These are phyloP conservation scores for Hyles euphorbiae DNA, from an alignment of 1,140 invertebrate species.

Conservation along the genomic window DNA sequence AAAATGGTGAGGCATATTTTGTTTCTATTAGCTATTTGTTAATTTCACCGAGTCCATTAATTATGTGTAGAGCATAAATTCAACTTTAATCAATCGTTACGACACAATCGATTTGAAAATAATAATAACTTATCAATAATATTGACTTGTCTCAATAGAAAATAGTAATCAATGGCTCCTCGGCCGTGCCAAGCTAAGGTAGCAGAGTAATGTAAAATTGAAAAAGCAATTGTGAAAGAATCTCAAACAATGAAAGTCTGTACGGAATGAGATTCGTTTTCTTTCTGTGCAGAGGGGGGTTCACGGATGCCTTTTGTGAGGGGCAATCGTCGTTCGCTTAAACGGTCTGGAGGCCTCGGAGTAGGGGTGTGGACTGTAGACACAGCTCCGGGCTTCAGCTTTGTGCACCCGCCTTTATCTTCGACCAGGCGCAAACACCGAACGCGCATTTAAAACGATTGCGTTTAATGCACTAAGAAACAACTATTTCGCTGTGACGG, in stretches of 20 bases:
- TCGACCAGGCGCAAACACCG: constrained; percentile 36
- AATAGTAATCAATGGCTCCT: too few relatives aligned
- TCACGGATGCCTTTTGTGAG: constrained; percentile 45
- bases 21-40: too few relatives aligned
- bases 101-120: too few relatives aligned
- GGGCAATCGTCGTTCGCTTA: constrained; percentile 51
- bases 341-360: constrained; percentile 26
- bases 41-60: too few relatives aligned
- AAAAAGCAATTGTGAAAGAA: constrained; percentile 56
- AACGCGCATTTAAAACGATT: constrained; percentile 42
- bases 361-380: constrained; percentile 12
- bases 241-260: constrained; percentile 50
- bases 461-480: constrained; percentile 39
- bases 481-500: constrained; percentile 11
- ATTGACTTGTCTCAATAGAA: too few relatives aligned
- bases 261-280: constrained; percentile 55
- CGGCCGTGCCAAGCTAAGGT: constrained; percentile 23
- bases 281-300: constrained; percentile 37
- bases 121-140: too few relatives aligned
- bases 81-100: too few relatives aligned
- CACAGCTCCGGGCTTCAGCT: constrained; percentile 31
- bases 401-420: constrained; percentile 43
- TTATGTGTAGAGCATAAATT: too few relatives aligned
- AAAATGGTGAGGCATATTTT: too few relatives aligned
- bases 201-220: constrained; percentile 38